Conservation (phyloP, 2,797 vertebrate species). For the Gymnothorax javanicus region DNA sequence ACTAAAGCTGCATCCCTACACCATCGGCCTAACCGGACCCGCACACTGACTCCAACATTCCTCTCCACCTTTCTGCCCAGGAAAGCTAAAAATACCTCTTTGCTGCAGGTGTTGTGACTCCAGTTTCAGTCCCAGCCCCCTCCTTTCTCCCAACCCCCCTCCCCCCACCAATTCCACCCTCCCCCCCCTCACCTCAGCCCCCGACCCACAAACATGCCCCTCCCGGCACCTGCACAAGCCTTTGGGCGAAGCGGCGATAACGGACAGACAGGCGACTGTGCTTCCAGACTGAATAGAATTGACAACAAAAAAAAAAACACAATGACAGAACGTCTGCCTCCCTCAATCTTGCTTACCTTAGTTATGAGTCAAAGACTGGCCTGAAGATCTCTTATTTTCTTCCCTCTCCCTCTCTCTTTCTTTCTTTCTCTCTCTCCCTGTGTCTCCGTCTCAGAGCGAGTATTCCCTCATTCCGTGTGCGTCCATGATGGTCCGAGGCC, state of each 20-base stretch:
- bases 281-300: neutral
- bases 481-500: constrained; percentile 27
- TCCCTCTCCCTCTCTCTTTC: constrained; percentile 34
- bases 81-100: constrained; percentile 16
- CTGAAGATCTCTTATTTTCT: neutral
- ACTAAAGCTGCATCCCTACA: neutral
- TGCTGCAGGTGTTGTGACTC: constrained; percentile 7
- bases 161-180: neutral
- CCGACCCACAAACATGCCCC: neutral
- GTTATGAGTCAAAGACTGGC: neutral
- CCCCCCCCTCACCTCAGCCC: neutral
- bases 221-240: constrained; percentile 5
- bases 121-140: neutral
- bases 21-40: neutral
- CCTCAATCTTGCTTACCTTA: constrained; percentile 23
- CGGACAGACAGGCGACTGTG: neutral
- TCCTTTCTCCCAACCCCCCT: neutral
- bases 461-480: constrained; percentile 24
- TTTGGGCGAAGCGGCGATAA: neutral
- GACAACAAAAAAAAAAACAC: neutral
- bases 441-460: constrained; percentile 38
- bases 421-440: constrained; percentile 35
- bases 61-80: neutral
- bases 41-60: neutral
- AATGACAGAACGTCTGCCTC: constrained; percentile 4